A percentile compares a stretch with the other conserved stretches of the same genome.
phyloP scores from a whole-genome alignment of 2,797 vertebrate species.

The Coreius guichenoti region DNA sequence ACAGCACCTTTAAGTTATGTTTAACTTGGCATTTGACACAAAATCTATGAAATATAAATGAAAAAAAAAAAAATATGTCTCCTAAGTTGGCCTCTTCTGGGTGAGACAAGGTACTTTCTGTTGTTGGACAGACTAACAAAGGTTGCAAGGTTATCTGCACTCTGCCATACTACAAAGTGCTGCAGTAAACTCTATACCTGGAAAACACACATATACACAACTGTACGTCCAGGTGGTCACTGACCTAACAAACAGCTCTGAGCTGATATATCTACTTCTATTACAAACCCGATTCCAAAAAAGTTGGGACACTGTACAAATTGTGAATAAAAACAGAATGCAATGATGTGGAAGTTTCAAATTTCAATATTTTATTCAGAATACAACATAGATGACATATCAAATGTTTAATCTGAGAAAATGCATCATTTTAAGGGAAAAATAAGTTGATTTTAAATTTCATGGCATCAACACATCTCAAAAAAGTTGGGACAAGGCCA shows the following conservation, averaged over 20 bases:
- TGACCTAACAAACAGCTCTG: slow-evolving; percentile 3
- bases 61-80: slow-evolving; percentile 6
- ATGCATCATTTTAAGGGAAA: no score
- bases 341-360: no score
- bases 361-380: no score
- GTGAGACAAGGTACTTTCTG: slow-evolving; percentile 26
- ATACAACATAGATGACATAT: no score
- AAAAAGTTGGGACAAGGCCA: no score
- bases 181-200: slow-evolving; percentile 15
- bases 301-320: no score
- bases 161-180: slow-evolving; percentile 17
- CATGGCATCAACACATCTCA: no score
- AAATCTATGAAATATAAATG: slow-evolving; percentile 20
- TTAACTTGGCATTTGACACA: slow-evolving; percentile 12
- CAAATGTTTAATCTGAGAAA: no score
- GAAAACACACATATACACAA: slow-evolving; percentile 27
- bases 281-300: no score
- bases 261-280: neutral
- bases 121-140: slow-evolving; percentile 11
- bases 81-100: slow-evolving; percentile 5
- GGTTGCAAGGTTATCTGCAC: slow-evolving; percentile 5
- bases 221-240: slow-evolving; percentile 28
- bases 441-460: no score
- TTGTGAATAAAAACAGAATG: no score
- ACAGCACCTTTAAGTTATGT: neutral